These are phyloP conservation scores for Recurvirostra avosetta DNA, from an alignment of 2,113 vertebrate species.

Conservation along the genomic window DNA sequence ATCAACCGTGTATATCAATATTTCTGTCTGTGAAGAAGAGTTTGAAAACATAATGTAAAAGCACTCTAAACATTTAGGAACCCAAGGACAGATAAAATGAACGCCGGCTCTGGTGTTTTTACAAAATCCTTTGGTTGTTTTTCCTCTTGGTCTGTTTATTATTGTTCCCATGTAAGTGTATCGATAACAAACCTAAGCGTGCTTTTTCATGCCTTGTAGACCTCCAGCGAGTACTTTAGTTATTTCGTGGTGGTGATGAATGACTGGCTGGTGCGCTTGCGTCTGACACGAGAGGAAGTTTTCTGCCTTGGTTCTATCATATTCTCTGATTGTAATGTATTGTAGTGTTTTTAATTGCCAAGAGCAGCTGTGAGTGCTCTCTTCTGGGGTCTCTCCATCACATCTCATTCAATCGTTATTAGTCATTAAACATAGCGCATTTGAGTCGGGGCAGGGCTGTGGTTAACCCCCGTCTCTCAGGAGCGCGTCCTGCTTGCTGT, in stretches of 20 bases:
- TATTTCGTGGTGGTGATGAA: background rate
- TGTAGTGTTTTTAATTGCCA: background rate
- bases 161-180: background rate
- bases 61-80: background rate
- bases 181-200: background rate
- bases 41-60: background rate
- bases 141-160: background rate
- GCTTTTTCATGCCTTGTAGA: background rate
- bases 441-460: background rate
- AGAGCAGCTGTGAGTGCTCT: background rate
- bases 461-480: background rate
- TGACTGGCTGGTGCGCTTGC: rapidly evolving
- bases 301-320: rapidly evolving
- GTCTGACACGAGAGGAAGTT: background rate
- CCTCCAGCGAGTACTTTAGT: background rate
- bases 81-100: background rate
- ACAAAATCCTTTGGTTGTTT: background rate
- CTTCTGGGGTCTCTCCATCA: background rate
- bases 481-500: rapidly evolving
- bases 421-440: rapidly evolving
- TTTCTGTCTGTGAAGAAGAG: background rate
- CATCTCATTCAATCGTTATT: background rate
- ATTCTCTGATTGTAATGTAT: background rate
- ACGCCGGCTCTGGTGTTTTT: background rate
- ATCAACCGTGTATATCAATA: rapidly evolving